These are phyloP conservation scores for Anabacerthia variegaticeps DNA, from an alignment of 2,797 vertebrate genomes.

Conservation along the genomic window DNA sequence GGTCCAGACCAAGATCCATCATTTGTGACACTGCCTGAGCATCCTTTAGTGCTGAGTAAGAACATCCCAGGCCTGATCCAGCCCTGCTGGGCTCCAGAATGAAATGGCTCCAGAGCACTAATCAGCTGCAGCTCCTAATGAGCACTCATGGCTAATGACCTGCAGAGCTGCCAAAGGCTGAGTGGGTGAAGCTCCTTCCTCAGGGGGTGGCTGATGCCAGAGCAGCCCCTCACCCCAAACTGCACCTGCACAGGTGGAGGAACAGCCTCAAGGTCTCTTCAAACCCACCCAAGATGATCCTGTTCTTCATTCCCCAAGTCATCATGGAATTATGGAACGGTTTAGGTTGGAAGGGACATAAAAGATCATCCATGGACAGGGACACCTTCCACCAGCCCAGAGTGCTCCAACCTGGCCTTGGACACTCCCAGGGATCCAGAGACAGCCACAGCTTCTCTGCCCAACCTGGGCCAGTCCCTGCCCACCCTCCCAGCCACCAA, in stretches of 20 bases:
- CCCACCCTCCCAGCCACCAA: fast-evolving
- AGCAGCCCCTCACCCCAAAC: neutral
- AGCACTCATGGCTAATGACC: neutral
- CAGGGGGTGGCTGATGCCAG: neutral
- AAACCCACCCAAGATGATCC: neutral
- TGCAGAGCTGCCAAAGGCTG: neutral
- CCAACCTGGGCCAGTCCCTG: neutral
- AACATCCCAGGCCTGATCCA: neutral
- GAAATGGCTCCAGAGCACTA: neutral
- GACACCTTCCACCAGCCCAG: neutral
- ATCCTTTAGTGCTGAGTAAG: neutral
- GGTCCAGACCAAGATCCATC: neutral
- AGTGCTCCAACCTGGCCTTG: neutral
- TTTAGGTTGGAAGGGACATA: neutral
- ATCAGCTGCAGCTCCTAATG: neutral
- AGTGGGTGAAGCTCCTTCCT: neutral
- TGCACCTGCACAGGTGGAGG: neutral
- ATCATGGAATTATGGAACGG: neutral
- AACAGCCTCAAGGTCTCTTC: neutral
- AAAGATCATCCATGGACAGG: neutral
- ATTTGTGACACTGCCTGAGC: neutral
- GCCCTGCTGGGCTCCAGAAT: neutral
- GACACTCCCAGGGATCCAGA: neutral
- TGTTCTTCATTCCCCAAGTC: neutral
- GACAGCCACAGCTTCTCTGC: neutral